A percentile compares a stretch with the other conserved stretches of the same genome.
phyloP scores from a whole-genome alignment of 2,888 invertebrate genomes.

The Xylocampa areola region DNA sequence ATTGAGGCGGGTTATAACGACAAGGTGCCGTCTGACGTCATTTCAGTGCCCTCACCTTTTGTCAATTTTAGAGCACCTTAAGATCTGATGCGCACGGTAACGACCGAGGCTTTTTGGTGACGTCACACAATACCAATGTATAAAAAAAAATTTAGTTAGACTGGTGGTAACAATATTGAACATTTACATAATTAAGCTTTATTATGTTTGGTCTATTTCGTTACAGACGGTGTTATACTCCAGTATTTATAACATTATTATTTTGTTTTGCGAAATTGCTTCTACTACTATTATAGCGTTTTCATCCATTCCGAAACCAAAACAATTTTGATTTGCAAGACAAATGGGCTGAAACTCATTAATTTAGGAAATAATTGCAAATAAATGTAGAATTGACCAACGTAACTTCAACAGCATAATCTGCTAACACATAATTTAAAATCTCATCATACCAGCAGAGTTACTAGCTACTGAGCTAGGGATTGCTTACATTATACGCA shows the following conservation, averaged over 20 bases:
- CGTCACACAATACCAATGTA: conserved; percentile 17
- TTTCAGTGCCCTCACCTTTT: conserved; percentile 45
- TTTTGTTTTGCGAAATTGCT: too few species aligned
- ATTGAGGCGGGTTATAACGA: conserved; percentile 50
- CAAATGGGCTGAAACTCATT: conserved; percentile 6
- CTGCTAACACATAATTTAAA: conserved; percentile 26
- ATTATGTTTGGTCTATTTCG: too few species aligned
- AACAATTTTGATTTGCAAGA: neutral
- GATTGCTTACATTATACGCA: neutral
- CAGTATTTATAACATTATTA: too few species aligned
- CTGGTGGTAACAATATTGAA: too few species aligned
- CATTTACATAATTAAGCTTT: too few species aligned
- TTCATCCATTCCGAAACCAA: too few species aligned
- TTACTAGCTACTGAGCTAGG: neutral
- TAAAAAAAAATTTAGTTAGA: neutral
- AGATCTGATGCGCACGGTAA: conserved; percentile 49
- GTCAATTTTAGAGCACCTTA: conserved; percentile 51
- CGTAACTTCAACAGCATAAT: neutral
- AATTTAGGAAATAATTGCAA: conserved; percentile 25
- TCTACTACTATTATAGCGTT: too few species aligned
- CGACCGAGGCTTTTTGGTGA: conserved; percentile 38
- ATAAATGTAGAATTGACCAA: conserved; percentile 22
- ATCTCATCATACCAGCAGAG: conserved; percentile 6
- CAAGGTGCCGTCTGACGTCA: conserved; percentile 51
- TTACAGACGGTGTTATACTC: too few species aligned